phyloP scores from a whole-genome alignment of 2,888 invertebrate genomes.

The Nymphalis urticae region DNA sequence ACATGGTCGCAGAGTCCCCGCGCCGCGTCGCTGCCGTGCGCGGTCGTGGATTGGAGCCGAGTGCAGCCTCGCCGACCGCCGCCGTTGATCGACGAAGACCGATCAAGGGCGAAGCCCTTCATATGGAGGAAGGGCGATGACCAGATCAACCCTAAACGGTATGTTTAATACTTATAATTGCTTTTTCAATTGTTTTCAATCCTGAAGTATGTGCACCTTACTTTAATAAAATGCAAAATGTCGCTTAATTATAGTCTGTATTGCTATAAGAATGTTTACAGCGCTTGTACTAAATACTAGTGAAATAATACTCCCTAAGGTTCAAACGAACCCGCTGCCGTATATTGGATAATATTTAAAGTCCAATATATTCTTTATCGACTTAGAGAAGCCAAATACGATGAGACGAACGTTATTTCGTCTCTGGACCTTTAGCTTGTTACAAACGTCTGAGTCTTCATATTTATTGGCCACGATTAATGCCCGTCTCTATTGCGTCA shows the following conservation, averaged over 20 bases:
- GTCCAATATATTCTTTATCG: no score
- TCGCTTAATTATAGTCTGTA: neutral
- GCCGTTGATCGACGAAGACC: constrained; percentile 58
- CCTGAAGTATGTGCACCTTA: neutral
- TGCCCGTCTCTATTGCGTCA: no score
- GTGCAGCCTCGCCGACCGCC: constrained; percentile 58
- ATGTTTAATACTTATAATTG: constrained; percentile 4
- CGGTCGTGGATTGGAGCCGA: constrained; percentile 53
- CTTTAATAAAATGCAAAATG: no score
- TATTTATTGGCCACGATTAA: no score
- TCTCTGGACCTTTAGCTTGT: no score
- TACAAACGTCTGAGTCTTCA: no score
- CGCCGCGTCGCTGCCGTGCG: constrained; percentile 60
- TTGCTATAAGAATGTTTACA: neutral
- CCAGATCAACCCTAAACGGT: constrained; percentile 53
- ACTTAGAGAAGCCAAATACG: no score
- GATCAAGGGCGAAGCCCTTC: constrained; percentile 49
- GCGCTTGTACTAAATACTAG: no score
- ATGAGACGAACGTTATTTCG: no score
- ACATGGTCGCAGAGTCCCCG: constrained; percentile 62
- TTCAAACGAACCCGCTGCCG: no score
- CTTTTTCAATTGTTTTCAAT: neutral
- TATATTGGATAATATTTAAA: no score
- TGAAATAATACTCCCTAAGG: no score
- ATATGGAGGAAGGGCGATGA: constrained; percentile 53